phyloP scores from a whole-genome alignment of 2,888 invertebrate species.

The Torymus texanus region DNA sequence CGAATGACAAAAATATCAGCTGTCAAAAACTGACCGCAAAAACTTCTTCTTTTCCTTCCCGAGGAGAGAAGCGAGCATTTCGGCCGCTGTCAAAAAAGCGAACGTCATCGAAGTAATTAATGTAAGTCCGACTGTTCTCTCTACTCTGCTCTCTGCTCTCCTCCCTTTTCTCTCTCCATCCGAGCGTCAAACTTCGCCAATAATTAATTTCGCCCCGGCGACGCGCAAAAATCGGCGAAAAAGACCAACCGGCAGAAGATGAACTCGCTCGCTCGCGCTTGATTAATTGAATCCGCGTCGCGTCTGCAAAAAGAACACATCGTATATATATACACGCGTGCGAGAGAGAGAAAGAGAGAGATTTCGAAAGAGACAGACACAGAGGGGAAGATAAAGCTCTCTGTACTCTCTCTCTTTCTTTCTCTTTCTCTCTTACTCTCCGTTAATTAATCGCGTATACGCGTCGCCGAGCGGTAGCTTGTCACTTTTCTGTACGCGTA shows the following conservation, averaged over 20 bases:
- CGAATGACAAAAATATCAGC: no score
- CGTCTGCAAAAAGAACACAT: slow-evolving; percentile 19
- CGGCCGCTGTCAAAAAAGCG: slow-evolving; percentile 6
- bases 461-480: no score
- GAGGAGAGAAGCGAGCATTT: no score
- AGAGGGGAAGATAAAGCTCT: neutral
- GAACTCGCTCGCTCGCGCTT: slow-evolving; percentile 30
- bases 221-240: slow-evolving; percentile 37
- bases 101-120: slow-evolving; percentile 38
- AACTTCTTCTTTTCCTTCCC: neutral
- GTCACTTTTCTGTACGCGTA: neutral
- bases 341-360: neutral
- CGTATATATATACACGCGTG: neutral
- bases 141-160: no score
- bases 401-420: no score
- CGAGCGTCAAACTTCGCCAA: slow-evolving; percentile 35
- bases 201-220: slow-evolving; percentile 41
- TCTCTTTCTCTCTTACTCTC: neutral
- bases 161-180: no score
- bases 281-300: slow-evolving; percentile 47
- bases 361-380: slow-evolving; percentile 9
- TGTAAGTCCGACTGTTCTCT: slow-evolving; percentile 1
- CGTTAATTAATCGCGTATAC: slow-evolving; percentile 10
- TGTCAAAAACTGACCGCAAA: no score
- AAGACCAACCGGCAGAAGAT: slow-evolving; percentile 15